Evolutionary conservation across 2,113 vertebrate species (phyloP).

Genomic region (Proterorhinus semilunaris): DNA sequence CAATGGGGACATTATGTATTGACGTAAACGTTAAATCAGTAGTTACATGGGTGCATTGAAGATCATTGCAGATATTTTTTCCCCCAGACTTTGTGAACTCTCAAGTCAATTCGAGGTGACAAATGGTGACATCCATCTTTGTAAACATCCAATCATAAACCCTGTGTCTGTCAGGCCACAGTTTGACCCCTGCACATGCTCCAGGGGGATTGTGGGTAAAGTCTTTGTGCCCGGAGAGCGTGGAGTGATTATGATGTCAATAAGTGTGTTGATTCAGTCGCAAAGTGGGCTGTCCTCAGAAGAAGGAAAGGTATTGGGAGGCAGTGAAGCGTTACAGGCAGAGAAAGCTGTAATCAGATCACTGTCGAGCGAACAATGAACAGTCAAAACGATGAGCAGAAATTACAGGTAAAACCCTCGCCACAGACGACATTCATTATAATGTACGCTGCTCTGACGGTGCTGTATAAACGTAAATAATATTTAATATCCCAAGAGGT

Average conservation of each 20-base stretch:
- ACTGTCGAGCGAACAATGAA: constrained; percentile 55
- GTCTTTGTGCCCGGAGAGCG: constrained; percentile 18
- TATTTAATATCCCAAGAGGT: no score
- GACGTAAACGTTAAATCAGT: background rate
- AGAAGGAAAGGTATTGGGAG: constrained; percentile 62
- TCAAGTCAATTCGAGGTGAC: constrained; percentile 56
- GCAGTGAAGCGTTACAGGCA: constrained; percentile 24
- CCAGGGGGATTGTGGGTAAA: constrained; percentile 8
- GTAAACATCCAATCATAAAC: constrained; percentile 67
- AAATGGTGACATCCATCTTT: constrained; percentile 49
- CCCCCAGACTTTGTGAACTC: constrained; percentile 21
- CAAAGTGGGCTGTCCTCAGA: constrained; percentile 32
- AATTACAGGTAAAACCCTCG: constrained; percentile 49
- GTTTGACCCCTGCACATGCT: constrained; percentile 34
- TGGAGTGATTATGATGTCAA: constrained; percentile 62
- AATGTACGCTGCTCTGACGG: background rate
- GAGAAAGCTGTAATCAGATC: constrained; percentile 61
- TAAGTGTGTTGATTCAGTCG: constrained; percentile 62
- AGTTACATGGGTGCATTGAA: background rate
- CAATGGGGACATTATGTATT: background rate
- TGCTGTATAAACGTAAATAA: background rate
- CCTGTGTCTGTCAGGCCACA: constrained; percentile 42
- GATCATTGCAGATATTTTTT: background rate
- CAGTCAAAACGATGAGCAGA: constrained; percentile 55
- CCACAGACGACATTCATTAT: constrained; percentile 5